phyloP scores from a whole-genome alignment of 2,888 invertebrate species.

The Perdita meconis region DNA sequence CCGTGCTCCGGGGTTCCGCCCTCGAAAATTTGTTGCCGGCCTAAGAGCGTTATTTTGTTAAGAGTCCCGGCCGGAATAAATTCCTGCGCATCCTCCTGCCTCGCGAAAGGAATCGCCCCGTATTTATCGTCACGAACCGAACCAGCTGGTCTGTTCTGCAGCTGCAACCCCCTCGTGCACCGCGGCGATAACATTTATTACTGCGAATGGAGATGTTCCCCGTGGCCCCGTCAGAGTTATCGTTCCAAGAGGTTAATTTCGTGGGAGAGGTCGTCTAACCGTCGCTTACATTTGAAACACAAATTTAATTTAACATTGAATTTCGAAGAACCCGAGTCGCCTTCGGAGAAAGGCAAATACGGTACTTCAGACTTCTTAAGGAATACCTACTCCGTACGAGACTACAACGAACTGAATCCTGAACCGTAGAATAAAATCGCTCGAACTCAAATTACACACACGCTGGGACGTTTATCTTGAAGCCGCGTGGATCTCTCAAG shows the following conservation, averaged over 20 bases:
- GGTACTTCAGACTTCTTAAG: no score
- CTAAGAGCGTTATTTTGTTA: constrained; percentile 62
- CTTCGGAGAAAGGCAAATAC: no score
- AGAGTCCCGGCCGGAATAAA: constrained; percentile 52
- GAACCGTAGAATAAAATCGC: no score
- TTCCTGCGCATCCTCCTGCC: constrained; percentile 19
- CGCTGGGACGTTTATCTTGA: no score
- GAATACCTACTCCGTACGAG: no score
- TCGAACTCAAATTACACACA: no score
- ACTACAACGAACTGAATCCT: no score
- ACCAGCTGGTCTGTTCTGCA: constrained; percentile 54
- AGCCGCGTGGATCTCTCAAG: no score
- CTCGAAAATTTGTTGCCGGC: constrained; percentile 63
- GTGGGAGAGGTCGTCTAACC: background rate
- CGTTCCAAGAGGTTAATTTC: constrained; percentile 6
- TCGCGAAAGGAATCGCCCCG: constrained; percentile 30
- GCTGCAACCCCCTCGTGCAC: constrained; percentile 25
- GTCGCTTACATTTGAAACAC: no score
- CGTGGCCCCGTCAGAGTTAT: background rate
- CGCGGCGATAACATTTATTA: constrained; percentile 66
- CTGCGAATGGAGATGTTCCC: constrained; percentile 24
- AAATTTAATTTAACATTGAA: no score
- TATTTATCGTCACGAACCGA: constrained; percentile 47
- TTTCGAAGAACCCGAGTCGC: no score
- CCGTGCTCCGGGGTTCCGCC: constrained; percentile 15